These are phyloP conservation scores for Onychomys torridus DNA, from an alignment of 2,797 vertebrate genomes.

Conservation along the genomic window DNA sequence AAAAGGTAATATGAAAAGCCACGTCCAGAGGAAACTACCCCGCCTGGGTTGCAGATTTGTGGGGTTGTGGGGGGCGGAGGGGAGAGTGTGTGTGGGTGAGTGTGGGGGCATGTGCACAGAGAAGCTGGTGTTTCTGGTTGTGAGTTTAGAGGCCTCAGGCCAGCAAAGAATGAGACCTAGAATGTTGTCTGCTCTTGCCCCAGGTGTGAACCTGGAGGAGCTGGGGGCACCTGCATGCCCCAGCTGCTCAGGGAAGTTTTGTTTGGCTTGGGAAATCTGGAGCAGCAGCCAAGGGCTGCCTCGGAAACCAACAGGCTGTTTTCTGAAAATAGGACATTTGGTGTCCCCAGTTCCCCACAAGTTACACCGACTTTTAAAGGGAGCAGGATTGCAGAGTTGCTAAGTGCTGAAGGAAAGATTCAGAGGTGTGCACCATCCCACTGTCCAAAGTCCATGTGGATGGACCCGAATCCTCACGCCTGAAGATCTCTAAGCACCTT, in stretches of 20 bases:
- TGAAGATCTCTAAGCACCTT: slow-evolving; percentile 63
- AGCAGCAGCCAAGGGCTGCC: slow-evolving; percentile 55
- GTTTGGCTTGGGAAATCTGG: slow-evolving; percentile 60
- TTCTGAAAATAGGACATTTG: slow-evolving; percentile 75
- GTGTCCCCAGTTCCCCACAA: not conserved
- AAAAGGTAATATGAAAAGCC: not conserved
- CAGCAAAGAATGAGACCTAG: not conserved
- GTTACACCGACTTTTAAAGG: slow-evolving; percentile 48
- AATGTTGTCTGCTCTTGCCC: slow-evolving; percentile 4
- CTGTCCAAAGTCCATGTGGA: not conserved
- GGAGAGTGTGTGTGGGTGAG: not conserved
- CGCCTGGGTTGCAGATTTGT: not conserved
- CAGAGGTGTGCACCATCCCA: not conserved
- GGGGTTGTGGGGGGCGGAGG: not conserved
- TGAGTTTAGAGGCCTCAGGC: not conserved
- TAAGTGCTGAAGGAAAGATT: slow-evolving; percentile 4
- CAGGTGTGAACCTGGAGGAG: slow-evolving; percentile 61
- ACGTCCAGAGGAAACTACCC: not conserved
- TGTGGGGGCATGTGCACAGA: rapidly evolving
- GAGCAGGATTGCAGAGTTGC: slow-evolving; percentile 3
- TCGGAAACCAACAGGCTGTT: slow-evolving; percentile 63
- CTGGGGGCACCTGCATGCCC: slow-evolving; percentile 60
- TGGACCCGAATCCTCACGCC: slow-evolving; percentile 20
- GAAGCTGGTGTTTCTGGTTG: not conserved
- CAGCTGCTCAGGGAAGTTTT: slow-evolving; percentile 65